Evolutionary conservation across 2,113 vertebrate species (phyloP).

Genomic region (Polypterus bichir): DNA sequence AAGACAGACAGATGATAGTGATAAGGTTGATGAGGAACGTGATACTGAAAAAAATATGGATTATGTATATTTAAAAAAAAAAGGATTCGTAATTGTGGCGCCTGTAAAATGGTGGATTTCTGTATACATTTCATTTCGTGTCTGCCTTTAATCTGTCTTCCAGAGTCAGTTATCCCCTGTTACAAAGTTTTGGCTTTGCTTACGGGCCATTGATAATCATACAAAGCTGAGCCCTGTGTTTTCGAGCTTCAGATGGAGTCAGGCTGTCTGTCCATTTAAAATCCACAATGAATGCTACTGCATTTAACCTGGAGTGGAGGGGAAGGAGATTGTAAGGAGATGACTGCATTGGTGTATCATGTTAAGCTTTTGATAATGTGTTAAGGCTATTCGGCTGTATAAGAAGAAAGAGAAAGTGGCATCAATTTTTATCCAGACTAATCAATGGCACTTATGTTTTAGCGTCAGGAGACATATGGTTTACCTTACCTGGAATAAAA

Average conservation of each 20-base stretch:
- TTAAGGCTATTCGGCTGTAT: slow-evolving; percentile 38
- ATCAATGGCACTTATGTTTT: slow-evolving; percentile 70
- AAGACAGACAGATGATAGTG: slow-evolving; percentile 34
- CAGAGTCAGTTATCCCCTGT: slow-evolving; percentile 54
- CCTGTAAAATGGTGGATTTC: background rate
- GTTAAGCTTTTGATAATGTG: slow-evolving; percentile 70
- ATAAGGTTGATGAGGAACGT: slow-evolving; percentile 31
- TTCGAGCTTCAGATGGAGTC: slow-evolving; percentile 50
- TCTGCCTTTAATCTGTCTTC: slow-evolving; percentile 31
- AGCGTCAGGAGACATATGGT: slow-evolving; percentile 59
- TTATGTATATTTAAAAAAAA: too few species aligned
- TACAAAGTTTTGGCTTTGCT: slow-evolving; percentile 39
- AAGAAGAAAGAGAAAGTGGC: slow-evolving; percentile 58
- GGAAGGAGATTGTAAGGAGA: slow-evolving; percentile 44
- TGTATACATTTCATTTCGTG: background rate
- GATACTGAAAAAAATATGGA: too few species aligned
- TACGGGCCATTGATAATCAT: slow-evolving; percentile 47
- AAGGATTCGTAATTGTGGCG: too few species aligned
- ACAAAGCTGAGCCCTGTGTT: slow-evolving; percentile 38
- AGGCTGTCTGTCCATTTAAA: slow-evolving; percentile 58
- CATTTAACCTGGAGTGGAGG: slow-evolving; percentile 39
- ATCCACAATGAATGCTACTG: slow-evolving; percentile 36
- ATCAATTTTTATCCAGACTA: slow-evolving; percentile 63
- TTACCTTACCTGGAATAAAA: slow-evolving; percentile 42
- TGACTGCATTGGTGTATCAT: slow-evolving; percentile 50